phyloP scores from a whole-genome alignment of 1,140 invertebrate species.

The Bombus turneri region DNA sequence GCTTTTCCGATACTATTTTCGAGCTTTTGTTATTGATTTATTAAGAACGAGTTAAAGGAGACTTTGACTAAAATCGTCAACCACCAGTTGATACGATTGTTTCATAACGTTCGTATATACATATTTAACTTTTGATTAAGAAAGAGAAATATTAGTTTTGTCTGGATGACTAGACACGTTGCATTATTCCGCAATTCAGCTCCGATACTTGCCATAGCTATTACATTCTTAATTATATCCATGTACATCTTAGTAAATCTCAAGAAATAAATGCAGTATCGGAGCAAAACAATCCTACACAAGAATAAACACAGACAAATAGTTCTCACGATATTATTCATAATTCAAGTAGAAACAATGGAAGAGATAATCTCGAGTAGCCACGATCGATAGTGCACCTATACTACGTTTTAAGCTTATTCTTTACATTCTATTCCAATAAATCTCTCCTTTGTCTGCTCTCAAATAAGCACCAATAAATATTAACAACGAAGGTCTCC shows the following conservation, averaged over 20 bases:
- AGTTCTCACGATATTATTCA: constrained; percentile 4
- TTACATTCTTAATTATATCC: not conserved
- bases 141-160: not conserved
- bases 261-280: not conserved
- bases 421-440: not conserved
- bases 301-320: not conserved
- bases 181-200: not conserved
- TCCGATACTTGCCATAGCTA: not conserved
- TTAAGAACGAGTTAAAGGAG: not conserved
- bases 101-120: not conserved
- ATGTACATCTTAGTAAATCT: not conserved
- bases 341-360: constrained; percentile 13
- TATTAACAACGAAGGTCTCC: constrained; percentile 19
- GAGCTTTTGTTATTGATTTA: not conserved
- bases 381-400: not conserved
- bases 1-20: not conserved
- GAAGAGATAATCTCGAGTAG: constrained; percentile 17
- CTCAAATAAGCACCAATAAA: constrained; percentile 24
- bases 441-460: not conserved
- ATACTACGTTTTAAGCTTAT: not conserved
- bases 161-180: not conserved
- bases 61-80: not conserved
- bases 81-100: not conserved
- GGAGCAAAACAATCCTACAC: not conserved
- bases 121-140: not conserved